Evolutionary conservation across 2,113 vertebrate genomes (phyloP).

Genomic region (Strix uralensis): DNA sequence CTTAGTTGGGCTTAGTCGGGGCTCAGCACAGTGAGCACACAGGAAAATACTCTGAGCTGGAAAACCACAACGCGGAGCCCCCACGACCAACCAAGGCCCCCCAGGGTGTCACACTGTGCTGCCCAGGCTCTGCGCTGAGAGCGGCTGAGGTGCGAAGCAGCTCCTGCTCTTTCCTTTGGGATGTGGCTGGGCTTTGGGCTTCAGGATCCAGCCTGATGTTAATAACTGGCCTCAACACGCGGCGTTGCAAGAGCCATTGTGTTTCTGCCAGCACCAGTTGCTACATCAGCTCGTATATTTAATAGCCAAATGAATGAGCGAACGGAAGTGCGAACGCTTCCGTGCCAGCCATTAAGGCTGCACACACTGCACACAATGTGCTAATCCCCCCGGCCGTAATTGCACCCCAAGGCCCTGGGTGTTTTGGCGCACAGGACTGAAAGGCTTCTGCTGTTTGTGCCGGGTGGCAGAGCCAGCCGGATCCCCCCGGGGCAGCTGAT

Average conservation of each 20-base stretch:
- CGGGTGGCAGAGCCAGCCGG: fast-evolving
- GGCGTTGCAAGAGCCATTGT: background rate
- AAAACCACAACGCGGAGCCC: background rate
- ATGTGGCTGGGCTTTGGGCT: background rate
- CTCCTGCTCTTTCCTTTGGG: background rate
- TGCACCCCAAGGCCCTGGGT: background rate
- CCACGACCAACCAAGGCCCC: fast-evolving
- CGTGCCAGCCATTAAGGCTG: background rate
- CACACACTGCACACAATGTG: background rate
- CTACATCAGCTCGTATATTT: background rate
- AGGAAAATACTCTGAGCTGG: background rate
- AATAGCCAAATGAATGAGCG: background rate
- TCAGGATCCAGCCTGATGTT: background rate
- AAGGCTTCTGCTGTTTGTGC: background rate
- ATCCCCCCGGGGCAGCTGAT: background rate
- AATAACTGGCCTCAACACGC: background rate
- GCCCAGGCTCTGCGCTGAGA: background rate
- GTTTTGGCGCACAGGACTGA: background rate
- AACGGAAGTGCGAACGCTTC: background rate
- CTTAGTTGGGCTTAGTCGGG: background rate
- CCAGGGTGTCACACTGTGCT: fast-evolving
- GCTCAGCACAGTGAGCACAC: background rate
- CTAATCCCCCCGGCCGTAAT: background rate
- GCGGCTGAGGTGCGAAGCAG: fast-evolving
- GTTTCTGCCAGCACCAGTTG: background rate